Percentiles rank a stretch among this genome's conserved stretches.
Evolutionary conservation across 2,888 invertebrate species (phyloP).

Genomic region (Aphidoletes aphidimyza): DNA sequence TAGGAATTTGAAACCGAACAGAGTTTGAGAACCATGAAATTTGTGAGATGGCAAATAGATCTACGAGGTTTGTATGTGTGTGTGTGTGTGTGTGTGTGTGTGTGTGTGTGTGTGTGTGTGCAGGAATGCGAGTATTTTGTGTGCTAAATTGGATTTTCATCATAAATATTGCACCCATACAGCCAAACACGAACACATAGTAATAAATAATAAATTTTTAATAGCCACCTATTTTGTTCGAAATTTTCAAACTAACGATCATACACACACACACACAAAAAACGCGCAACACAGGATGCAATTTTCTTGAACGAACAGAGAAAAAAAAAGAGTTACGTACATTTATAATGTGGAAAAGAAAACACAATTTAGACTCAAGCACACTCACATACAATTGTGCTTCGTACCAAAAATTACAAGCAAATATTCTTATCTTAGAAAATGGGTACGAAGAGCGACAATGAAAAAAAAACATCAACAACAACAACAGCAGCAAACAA

Average conservation of each 20-base stretch:
- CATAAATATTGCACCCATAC: constrained; percentile 1
- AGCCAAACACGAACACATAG: constrained; percentile 15
- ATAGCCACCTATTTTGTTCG: constrained; percentile 21
- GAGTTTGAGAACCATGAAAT: neutral
- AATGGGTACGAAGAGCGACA: too few relatives aligned
- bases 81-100: too few relatives aligned
- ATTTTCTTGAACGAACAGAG: neutral
- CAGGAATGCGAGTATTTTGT: constrained; percentile 38
- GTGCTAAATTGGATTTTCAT: constrained; percentile 49
- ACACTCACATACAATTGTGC: neutral
- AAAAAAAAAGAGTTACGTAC: neutral
- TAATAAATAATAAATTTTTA: constrained; percentile 51
- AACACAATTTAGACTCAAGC: neutral
- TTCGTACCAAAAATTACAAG: neutral
- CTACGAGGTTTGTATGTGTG: neutral
- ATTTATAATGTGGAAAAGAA: neutral
- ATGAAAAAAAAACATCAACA: neutral
- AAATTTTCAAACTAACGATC: neutral
- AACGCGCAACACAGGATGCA: neutral
- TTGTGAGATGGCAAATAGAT: neutral
- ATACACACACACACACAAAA: neutral
- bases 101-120: too few relatives aligned
- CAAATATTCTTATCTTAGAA: constrained; percentile 18
- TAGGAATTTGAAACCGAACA: too few relatives aligned
- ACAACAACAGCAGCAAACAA: neutral